phyloP scores from a whole-genome alignment of 92 coral and sea anemone genomes.

The Isaurus tuberculatus region DNA sequence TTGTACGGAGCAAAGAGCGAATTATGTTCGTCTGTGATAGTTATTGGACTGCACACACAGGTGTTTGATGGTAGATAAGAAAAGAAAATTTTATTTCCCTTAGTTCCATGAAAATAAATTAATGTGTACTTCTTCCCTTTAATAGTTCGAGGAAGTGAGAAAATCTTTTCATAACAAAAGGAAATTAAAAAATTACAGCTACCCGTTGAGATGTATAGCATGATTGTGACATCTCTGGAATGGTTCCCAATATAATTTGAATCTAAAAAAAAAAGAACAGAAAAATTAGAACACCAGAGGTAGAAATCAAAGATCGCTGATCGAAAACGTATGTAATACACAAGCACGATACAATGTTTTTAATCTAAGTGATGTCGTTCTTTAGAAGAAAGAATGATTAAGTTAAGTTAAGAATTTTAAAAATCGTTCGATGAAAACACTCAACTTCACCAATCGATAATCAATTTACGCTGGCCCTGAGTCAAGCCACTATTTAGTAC shows the following conservation, averaged over 20 bases:
- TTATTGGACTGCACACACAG: not conserved
- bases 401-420: not conserved
- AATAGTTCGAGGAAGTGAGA: not conserved
- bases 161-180: not conserved
- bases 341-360: not conserved
- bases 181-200: not conserved
- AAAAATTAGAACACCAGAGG: not conserved
- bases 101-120: too few relatives aligned
- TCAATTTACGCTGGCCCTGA: not conserved
- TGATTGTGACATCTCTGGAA: slow-evolving; percentile 1
- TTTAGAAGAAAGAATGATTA: not conserved
- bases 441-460: too few relatives aligned
- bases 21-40: not conserved
- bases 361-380: not conserved
- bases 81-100: not conserved
- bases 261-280: not conserved
- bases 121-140: not conserved
- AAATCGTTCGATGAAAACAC: not conserved
- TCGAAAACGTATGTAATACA: not conserved
- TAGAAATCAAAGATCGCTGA: not conserved
- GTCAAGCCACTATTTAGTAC: not conserved
- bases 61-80: not conserved
- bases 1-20: not conserved
- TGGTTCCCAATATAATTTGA: not conserved
- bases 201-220: not conserved